Percentiles rank a stretch among this genome's conserved stretches.
These are phyloP conservation scores for Nymphalis c-album DNA, from an alignment of 2,888 invertebrate genomes.

Conservation along the genomic window DNA sequence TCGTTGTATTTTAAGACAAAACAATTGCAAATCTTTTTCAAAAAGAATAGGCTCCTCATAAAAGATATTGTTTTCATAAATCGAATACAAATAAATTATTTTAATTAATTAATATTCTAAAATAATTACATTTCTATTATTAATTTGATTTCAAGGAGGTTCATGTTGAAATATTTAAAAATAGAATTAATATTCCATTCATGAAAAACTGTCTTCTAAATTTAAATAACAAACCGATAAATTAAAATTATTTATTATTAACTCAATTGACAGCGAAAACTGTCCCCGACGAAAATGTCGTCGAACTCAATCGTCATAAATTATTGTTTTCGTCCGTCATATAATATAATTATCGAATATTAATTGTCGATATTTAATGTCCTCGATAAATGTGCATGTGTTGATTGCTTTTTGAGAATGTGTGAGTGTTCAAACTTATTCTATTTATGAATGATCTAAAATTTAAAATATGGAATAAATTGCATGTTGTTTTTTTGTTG, in stretches of 20 bases:
- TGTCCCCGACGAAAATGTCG: constrained; percentile 46
- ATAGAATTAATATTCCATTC: no score
- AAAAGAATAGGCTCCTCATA: no score
- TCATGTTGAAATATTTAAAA: no score
- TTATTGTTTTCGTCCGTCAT: constrained; percentile 50
- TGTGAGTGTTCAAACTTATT: constrained; percentile 17
- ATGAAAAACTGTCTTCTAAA: not conserved
- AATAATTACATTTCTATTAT: no score
- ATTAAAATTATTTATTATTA: not conserved
- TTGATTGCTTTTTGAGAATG: constrained; percentile 34
- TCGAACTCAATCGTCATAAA: constrained; percentile 45
- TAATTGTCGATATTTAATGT: constrained; percentile 57
- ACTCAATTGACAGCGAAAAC: constrained; percentile 21
- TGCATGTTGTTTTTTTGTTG: no score
- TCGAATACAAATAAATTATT: no score
- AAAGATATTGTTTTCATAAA: no score
- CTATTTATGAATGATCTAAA: not conserved
- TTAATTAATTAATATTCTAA: no score
- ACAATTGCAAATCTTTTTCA: no score
- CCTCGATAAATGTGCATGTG: constrained; percentile 6
- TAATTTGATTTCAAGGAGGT: no score
- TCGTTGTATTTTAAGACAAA: no score
- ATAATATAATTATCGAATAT: constrained; percentile 56
- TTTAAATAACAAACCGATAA: not conserved
- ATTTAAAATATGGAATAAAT: not conserved